A percentile compares a stretch with the other conserved stretches of the same genome.
Conservation (phyloP, 2,113 vertebrate species). For the Sorex fumeus region DNA sequence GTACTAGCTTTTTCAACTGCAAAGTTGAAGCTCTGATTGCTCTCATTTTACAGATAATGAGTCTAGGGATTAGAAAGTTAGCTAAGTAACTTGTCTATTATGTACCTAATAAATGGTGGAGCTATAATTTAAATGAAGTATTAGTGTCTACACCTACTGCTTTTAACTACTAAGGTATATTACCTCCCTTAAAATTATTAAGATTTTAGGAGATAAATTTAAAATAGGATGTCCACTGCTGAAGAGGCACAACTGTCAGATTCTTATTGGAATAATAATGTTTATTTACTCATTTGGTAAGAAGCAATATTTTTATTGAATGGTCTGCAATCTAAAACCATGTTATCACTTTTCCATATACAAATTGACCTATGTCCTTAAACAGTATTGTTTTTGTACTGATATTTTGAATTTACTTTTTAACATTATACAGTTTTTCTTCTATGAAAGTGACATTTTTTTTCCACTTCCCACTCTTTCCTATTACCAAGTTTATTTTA, state of each 20-base stretch:
- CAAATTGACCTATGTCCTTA: background rate
- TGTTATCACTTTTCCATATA: conserved; percentile 33
- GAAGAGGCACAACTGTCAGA: background rate
- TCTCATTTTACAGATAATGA: background rate
- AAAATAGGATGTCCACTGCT: too few species aligned
- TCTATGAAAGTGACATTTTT: conserved; percentile 25
- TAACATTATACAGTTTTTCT: conserved; percentile 18
- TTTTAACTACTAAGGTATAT: background rate
- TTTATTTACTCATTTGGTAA: conserved; percentile 41
- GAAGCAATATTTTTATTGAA: conserved; percentile 1
- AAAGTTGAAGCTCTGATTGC: too few species aligned
- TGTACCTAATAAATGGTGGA: background rate
- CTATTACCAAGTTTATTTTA: conserved; percentile 11
- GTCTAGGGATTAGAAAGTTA: background rate
- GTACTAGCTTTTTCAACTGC: background rate
- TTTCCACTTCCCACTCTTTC: conserved; percentile 31
- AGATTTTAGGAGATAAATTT: too few species aligned
- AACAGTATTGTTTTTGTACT: background rate
- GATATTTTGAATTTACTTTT: conserved; percentile 16
- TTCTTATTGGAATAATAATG: background rate
- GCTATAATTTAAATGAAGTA: background rate
- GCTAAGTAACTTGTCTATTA: background rate
- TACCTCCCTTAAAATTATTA: background rate
- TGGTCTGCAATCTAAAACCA: conserved; percentile 10
- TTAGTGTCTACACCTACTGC: background rate